Evolutionary conservation across 2,113 vertebrate genomes (phyloP).

Genomic region (Rousettus leschenaultii): DNA sequence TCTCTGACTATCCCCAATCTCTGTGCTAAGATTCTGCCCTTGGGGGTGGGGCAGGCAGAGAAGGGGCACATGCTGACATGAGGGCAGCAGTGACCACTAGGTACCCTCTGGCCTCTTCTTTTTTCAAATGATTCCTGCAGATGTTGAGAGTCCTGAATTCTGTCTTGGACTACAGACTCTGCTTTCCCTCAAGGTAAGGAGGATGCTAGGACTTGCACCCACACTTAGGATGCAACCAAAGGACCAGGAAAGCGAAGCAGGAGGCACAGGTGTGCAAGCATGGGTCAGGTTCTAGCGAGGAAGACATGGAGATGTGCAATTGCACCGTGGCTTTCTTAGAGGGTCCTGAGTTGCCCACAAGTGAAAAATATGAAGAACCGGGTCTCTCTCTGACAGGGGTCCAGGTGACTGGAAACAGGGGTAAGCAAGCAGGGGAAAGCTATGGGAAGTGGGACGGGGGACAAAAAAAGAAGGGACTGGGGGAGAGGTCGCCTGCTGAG

Average conservation of each 20-base stretch:
- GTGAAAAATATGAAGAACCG: not conserved
- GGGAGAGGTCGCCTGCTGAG: not conserved
- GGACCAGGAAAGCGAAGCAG: not conserved
- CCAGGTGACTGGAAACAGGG: not conserved
- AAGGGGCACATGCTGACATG: not conserved
- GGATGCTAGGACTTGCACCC: not conserved
- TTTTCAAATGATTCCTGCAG: slow-evolving; percentile 78
- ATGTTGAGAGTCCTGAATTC: slow-evolving; percentile 88
- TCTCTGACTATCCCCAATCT: not conserved
- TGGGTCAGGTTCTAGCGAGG: not conserved
- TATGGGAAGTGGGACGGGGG: not conserved
- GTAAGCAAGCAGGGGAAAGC: not conserved
- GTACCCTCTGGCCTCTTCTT: not conserved
- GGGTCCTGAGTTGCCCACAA: not conserved
- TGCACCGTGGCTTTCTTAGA: not conserved
- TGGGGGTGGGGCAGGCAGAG: not conserved
- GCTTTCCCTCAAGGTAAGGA: slow-evolving; percentile 91
- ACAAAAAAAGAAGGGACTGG: too few relatives aligned
- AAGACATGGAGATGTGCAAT: not conserved
- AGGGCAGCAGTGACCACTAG: not conserved
- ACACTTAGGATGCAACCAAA: not conserved
- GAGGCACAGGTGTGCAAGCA: not conserved
- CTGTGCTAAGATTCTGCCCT: not conserved
- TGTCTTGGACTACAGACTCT: slow-evolving; percentile 93
- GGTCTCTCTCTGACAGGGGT: not conserved